A percentile compares a stretch with the other conserved stretches of the same genome.
Conservation (phyloP, 2,113 vertebrate species). For the Peromyscus leucopus region DNA sequence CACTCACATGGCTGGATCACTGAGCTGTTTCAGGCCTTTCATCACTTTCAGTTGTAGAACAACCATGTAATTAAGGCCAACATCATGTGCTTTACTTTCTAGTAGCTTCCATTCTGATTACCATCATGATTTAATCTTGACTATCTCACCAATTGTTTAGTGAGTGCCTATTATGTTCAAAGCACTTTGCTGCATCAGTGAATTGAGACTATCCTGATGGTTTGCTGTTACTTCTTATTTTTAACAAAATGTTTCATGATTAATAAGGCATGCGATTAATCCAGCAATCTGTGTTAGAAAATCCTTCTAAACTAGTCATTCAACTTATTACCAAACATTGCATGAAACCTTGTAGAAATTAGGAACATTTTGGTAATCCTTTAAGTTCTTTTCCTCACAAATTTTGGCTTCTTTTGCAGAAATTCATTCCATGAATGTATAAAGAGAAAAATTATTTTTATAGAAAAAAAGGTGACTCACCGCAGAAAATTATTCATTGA, state of each 20-base stretch:
- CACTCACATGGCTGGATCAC: neutral
- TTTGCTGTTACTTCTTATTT: neutral
- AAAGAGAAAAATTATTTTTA: conserved; percentile 55
- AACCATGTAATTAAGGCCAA: conserved; percentile 26
- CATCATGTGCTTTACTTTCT: neutral
- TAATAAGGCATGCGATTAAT: conserved; percentile 27
- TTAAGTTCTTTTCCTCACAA: conserved; percentile 44
- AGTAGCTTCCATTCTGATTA: conserved; percentile 15
- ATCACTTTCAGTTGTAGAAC: neutral
- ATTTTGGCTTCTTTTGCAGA: conserved; percentile 58
- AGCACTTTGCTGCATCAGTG: neutral
- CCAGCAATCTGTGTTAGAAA: neutral
- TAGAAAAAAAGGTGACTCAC: conserved; percentile 71
- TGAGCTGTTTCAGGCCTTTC: conserved; percentile 3
- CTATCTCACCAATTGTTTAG: neutral
- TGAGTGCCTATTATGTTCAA: neutral
- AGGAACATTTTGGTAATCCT: neutral
- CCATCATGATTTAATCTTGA: neutral
- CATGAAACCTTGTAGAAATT: conserved; percentile 18
- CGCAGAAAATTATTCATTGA: conserved; percentile 70
- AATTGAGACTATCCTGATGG: conserved; percentile 22
- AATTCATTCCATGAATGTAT: neutral
- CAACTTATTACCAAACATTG: conserved; percentile 17
- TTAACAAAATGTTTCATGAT: neutral
- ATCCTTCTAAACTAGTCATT: conserved; percentile 29